phyloP scores from a whole-genome alignment of 2,797 vertebrate species.

The Acropternis orthonyx region DNA sequence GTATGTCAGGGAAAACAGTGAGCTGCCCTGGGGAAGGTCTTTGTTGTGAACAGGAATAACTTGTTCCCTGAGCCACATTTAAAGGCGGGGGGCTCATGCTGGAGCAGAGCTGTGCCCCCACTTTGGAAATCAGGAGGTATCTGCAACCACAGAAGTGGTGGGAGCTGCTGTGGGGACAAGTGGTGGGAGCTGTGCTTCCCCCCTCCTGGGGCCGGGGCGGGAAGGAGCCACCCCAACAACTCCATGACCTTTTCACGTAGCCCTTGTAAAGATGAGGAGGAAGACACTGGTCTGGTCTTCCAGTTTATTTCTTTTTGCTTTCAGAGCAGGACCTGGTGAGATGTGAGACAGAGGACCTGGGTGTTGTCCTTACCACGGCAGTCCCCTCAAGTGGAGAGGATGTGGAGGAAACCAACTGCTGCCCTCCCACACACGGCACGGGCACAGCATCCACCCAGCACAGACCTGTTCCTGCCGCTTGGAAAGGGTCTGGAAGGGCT shows the following conservation, averaged over 20 bases:
- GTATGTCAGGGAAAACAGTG: not conserved
- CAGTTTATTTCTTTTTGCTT: not conserved
- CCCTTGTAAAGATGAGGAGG: not conserved
- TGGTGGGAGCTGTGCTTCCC: fast-evolving
- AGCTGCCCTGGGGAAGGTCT: not conserved
- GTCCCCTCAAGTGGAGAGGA: fast-evolving
- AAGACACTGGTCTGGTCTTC: not conserved
- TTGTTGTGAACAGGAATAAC: not conserved
- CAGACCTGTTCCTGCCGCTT: fast-evolving
- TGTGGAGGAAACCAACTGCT: not conserved
- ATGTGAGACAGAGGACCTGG: not conserved
- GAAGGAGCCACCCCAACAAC: not conserved
- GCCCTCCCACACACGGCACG: fast-evolving
- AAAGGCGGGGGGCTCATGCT: fast-evolving
- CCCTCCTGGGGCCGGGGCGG: too few species aligned
- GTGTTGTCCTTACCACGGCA: fast-evolving
- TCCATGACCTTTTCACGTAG: not conserved
- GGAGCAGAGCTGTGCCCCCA: not conserved
- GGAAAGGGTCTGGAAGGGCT: not conserved
- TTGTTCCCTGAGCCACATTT: not conserved
- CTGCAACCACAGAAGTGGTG: fast-evolving
- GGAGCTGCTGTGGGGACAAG: not conserved
- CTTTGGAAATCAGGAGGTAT: not conserved
- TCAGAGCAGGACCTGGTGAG: not conserved
- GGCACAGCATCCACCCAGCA: not conserved